Percentiles rank a stretch among this genome's conserved stretches.
Conservation (phyloP, 1,140 invertebrate species). For the Zaprionus davidi region DNA sequence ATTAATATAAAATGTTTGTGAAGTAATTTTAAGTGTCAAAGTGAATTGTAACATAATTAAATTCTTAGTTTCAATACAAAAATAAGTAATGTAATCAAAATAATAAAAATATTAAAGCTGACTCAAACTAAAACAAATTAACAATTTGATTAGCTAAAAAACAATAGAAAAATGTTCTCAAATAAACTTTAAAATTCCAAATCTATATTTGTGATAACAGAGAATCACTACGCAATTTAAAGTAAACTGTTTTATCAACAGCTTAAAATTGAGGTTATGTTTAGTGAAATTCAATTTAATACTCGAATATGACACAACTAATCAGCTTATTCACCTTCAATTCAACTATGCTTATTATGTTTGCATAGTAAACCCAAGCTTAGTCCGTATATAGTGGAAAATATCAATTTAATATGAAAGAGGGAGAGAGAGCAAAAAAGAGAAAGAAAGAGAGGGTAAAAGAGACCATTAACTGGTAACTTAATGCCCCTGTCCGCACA, state of each 20-base stretch:
- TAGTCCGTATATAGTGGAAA: not conserved
- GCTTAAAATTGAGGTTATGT: not conserved
- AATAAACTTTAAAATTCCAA: no score
- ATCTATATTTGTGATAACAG: no score
- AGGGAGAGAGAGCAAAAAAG: not conserved
- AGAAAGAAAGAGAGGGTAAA: not conserved
- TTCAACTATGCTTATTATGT: not conserved
- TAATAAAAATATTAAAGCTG: no score
- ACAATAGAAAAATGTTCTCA: no score
- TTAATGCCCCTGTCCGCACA: constrained; percentile 9
- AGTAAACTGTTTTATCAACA: not conserved
- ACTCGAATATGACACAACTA: not conserved
- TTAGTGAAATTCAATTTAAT: not conserved
- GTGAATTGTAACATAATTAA: no score
- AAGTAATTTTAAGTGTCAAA: no score
- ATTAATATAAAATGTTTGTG: no score
- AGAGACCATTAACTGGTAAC: not conserved
- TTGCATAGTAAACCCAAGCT: not conserved
- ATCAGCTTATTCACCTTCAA: not conserved
- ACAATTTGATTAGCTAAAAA: no score
- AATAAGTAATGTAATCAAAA: no score
- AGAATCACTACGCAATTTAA: not conserved
- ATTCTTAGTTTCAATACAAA: no score
- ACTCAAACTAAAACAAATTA: no score
- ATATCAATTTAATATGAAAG: not conserved